Evolutionary conservation across 2,797 vertebrate genomes (phyloP), one percentile per base, ranked within the genome.

Genomic region (Ambastaia sidthimunki): DNA sequence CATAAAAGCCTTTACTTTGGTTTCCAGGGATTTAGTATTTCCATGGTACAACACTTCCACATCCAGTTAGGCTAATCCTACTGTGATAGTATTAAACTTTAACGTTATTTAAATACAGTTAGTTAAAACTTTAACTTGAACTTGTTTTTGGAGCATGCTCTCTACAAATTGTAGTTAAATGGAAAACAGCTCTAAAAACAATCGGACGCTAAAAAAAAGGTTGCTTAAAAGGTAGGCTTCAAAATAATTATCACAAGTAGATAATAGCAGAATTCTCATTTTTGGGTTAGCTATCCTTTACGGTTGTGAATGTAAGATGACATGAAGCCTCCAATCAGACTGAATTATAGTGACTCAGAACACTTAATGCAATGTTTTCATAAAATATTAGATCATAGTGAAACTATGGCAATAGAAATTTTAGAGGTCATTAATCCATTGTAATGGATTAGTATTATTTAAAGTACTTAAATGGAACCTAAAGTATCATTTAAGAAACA

Each of bases 331-430:
- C 16, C 50, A 78, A 65, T 78, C 74, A 48, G 66, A 63, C 23
- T 13, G 34, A 65, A 80, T 72, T 73, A 78, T 60, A 74, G n/a
- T 81, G 81, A 81, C 81, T 81, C 78, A 75, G 71, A 71, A 81
- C 66, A 55, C 47, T 76, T 52, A 37, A 44, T 57, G 15, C 50
- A 25, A 73, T 23, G 21, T 41, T 23, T 78, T 48, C n/a, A 16
- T 59, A 78, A 59, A 3, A 55, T 59, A n/a, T n/a, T 11, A 41
- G 10, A 11, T 67, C 7, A 21, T n/a, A 44, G 19, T 44, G 11
- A n/a, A 10, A 68, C 11, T 68, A 21, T 3, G 41, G 34, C 37
- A 44, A 67, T 19, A 47, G 16, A 50, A 10, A 11, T 25, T 60
- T 44, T 1, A 4, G 19, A 28, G 57, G 57, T 13, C 57, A 25